Evolutionary conservation across 2,888 invertebrate species (phyloP).

Genomic region (Mycalesis mineus): DNA sequence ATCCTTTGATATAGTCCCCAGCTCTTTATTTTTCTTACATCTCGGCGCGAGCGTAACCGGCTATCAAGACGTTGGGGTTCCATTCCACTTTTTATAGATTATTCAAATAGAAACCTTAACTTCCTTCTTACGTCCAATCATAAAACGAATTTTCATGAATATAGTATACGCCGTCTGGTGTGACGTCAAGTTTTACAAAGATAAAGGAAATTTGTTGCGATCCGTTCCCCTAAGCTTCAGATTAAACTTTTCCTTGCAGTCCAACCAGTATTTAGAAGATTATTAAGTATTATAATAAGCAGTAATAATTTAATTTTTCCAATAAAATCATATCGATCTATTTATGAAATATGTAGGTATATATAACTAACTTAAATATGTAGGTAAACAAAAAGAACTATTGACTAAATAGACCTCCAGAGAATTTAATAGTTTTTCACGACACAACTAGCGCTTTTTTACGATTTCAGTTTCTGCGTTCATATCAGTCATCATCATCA

Average conservation of each 20-base stretch:
- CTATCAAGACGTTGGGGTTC: constrained; percentile 10
- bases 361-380: no score
- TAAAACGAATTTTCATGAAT: constrained; percentile 51
- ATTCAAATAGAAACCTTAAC: constrained; percentile 51
- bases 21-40: constrained; percentile 3
- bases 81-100: constrained; percentile 37
- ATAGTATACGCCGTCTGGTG: constrained; percentile 30
- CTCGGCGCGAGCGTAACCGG: neutral
- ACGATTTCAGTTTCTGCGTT: no score
- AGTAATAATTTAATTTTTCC: no score
- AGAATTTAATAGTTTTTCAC: no score
- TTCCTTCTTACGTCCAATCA: constrained; percentile 43
- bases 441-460: no score
- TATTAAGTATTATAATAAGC: no score
- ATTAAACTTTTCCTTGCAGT: neutral
- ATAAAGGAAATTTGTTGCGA: constrained; percentile 18
- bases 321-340: no score
- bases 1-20: neutral
- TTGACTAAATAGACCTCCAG: no score
- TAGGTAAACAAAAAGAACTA: no score
- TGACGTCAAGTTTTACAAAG: constrained; percentile 23
- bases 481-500: no score
- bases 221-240: constrained; percentile 6
- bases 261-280: neutral
- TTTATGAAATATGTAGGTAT: no score